Evolutionary conservation across 2,888 invertebrate species (phyloP).

Genomic region (Tinea pellionella): DNA sequence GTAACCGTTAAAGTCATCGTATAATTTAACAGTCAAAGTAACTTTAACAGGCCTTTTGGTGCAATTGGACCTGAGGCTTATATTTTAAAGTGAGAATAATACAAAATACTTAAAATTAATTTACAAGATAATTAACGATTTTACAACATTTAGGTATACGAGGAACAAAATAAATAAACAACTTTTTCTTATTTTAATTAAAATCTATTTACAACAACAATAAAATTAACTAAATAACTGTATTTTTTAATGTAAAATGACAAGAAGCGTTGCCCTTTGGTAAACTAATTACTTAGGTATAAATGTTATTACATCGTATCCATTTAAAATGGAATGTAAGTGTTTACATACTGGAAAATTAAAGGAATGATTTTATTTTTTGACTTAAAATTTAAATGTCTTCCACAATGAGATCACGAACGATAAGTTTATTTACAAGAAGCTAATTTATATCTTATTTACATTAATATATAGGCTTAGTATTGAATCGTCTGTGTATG

Average conservation of each 20-base stretch:
- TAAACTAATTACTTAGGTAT: not conserved
- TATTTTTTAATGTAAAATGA: not conserved
- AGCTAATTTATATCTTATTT: slow-evolving; percentile 15
- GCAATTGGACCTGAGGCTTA: too few relatives aligned
- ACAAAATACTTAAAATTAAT: not conserved
- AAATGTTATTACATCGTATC: not conserved
- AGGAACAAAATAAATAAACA: slow-evolving; percentile 5
- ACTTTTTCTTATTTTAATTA: not conserved
- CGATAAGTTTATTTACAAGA: not conserved
- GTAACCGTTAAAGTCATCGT: too few relatives aligned
- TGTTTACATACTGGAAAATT: not conserved
- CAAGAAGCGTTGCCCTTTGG: too few relatives aligned
- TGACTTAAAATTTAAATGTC: not conserved
- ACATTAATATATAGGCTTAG: slow-evolving; percentile 35
- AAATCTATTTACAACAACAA: not conserved
- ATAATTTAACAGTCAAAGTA: too few relatives aligned
- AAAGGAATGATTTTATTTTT: not conserved
- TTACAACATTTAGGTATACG: slow-evolving; percentile 4
- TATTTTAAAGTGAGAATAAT: not conserved
- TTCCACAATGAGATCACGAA: slow-evolving; percentile 21
- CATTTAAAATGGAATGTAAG: not conserved
- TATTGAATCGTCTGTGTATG: too few relatives aligned
- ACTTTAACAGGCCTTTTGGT: too few relatives aligned
- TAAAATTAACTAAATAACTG: not conserved
- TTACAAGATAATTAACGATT: not conserved